Conservation (phyloP, 2,797 vertebrate species). For the Enteromius mattozi region DNA sequence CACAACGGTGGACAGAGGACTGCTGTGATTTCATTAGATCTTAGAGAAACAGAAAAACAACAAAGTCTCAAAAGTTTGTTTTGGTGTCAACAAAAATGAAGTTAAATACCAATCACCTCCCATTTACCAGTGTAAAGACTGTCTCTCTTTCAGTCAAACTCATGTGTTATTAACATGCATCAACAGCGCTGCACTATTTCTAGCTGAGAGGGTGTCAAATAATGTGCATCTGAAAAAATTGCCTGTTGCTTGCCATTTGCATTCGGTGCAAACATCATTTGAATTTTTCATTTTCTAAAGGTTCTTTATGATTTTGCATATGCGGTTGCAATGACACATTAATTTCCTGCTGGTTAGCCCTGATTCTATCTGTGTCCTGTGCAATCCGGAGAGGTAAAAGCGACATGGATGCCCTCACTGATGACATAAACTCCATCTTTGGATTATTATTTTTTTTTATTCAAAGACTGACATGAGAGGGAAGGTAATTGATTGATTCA, state of each 20-base stretch:
- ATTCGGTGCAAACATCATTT: slow-evolving; percentile 58
- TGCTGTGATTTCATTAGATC: neutral
- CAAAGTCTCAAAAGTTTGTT: neutral
- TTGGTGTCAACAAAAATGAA: slow-evolving; percentile 10
- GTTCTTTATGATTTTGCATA: slow-evolving; percentile 56
- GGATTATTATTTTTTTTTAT: slow-evolving; percentile 65
- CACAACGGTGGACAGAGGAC: too few species aligned
- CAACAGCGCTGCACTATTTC: slow-evolving; percentile 24
- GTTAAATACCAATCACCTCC: neutral
- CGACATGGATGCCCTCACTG: slow-evolving; percentile 64
- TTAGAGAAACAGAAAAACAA: neutral
- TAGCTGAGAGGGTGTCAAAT: slow-evolving; percentile 31
- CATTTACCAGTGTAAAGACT: slow-evolving; percentile 1
- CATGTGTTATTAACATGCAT: slow-evolving; percentile 22
- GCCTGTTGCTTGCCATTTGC: slow-evolving; percentile 52
- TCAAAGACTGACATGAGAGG: slow-evolving; percentile 59
- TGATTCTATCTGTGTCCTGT: slow-evolving; percentile 47
- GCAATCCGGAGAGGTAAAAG: slow-evolving; percentile 61
- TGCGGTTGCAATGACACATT: slow-evolving; percentile 69
- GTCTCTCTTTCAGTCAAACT: slow-evolving; percentile 11
- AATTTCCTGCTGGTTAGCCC: slow-evolving; percentile 69
- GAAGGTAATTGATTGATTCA: slow-evolving; percentile 50
- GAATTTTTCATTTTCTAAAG: slow-evolving; percentile 54
- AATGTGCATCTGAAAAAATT: slow-evolving; percentile 44
- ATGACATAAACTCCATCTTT: slow-evolving; percentile 57